phyloP scores from a whole-genome alignment of 2,797 vertebrate species.

The Taenioides sp. region DNA sequence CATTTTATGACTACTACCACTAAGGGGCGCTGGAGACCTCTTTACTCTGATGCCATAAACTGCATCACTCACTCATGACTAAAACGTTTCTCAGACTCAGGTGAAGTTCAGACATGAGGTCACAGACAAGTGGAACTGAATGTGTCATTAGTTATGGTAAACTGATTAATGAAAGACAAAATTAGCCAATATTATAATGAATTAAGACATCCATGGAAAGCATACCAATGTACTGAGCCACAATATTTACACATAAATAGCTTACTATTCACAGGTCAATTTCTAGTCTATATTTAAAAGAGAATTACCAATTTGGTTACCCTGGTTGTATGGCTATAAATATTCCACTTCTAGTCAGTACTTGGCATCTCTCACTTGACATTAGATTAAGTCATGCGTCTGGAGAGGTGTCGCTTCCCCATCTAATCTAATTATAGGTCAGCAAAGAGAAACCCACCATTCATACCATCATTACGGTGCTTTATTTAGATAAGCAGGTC shows the following conservation, averaged over 20 bases:
- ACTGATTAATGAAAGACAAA: not conserved
- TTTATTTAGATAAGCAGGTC: slow-evolving; percentile 15
- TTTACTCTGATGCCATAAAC: not conserved
- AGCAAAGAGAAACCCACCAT: not conserved
- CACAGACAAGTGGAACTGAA: not conserved
- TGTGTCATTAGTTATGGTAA: not conserved
- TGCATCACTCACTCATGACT: not conserved
- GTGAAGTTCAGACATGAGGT: not conserved
- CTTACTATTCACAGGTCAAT: not conserved
- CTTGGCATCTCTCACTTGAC: not conserved
- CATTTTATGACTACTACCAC: slow-evolving; percentile 3
- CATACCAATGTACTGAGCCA: no score
- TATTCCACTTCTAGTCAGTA: not conserved
- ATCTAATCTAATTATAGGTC: not conserved
- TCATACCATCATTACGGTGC: slow-evolving; percentile 13
- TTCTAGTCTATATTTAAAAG: not conserved
- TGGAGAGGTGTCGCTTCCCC: slow-evolving; percentile 23
- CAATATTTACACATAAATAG: not conserved
- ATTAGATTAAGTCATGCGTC: slow-evolving; percentile 11
- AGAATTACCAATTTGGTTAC: not conserved
- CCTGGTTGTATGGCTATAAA: slow-evolving; percentile 1
- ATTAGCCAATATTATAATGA: not conserved
- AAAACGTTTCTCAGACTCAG: not conserved
- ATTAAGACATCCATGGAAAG: not conserved
- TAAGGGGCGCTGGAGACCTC: slow-evolving; percentile 3